A percentile compares a stretch with the other conserved stretches of the same genome.
Evolutionary conservation across 2,888 invertebrate genomes (phyloP).

Genomic region (Drosophila prostipennis): DNA sequence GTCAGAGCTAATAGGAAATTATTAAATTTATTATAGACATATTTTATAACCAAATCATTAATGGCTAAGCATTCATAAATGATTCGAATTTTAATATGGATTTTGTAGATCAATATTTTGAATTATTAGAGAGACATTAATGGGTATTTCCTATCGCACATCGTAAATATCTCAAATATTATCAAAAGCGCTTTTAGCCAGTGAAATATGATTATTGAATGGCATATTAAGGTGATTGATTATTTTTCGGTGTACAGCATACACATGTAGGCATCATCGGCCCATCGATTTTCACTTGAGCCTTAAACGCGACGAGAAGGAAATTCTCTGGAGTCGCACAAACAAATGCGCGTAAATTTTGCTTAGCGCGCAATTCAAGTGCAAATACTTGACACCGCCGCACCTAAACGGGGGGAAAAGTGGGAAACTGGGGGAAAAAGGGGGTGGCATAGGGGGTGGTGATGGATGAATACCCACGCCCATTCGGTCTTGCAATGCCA

Average conservation of each 20-base stretch:
- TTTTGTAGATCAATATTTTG: neutral
- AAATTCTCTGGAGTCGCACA: slow-evolving; percentile 70
- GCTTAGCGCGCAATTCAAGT: slow-evolving; percentile 75
- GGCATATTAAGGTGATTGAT: slow-evolving; percentile 14
- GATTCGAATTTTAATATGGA: neutral
- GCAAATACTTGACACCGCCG: slow-evolving; percentile 78
- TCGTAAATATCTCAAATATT: neutral
- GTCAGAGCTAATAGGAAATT: too few relatives aligned
- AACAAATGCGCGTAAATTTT: slow-evolving; percentile 80
- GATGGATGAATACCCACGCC: slow-evolving; percentile 21
- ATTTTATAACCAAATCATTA: too few relatives aligned
- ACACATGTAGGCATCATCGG: slow-evolving; percentile 30
- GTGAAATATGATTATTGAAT: neutral
- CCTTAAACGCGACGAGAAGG: slow-evolving; percentile 49
- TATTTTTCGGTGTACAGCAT: slow-evolving; percentile 29
- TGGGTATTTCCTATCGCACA: neutral
- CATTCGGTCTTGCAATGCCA: slow-evolving; percentile 31
- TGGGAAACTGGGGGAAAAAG: neutral
- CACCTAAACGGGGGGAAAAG: slow-evolving; percentile 51
- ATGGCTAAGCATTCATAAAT: too few relatives aligned
- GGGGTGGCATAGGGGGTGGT: slow-evolving; percentile 1
- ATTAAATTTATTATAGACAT: too few relatives aligned
- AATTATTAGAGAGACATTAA: too few relatives aligned
- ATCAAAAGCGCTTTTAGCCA: neutral
- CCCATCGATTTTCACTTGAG: slow-evolving; percentile 77